phyloP scores from a whole-genome alignment of 2,888 invertebrate genomes.

The Cephus nigrinus region DNA sequence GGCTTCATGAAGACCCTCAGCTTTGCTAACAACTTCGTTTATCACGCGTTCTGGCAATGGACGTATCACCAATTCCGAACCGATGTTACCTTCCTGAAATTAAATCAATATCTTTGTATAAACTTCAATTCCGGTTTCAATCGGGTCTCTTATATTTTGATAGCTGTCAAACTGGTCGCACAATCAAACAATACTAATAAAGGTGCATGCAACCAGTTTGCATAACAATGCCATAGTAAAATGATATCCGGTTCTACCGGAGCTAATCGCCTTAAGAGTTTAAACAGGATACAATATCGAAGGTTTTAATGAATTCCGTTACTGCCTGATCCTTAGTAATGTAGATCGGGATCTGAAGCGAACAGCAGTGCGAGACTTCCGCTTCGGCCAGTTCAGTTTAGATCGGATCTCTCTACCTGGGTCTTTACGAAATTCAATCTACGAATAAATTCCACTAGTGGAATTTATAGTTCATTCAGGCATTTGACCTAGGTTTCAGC shows the following conservation, averaged over 20 bases:
- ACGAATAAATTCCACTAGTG: not conserved
- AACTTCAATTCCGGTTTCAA: not conserved
- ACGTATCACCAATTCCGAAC: slow-evolving; percentile 87
- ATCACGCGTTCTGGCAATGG: slow-evolving; percentile 82
- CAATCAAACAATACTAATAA: not conserved
- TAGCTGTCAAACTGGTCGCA: not conserved
- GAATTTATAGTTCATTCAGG: not conserved
- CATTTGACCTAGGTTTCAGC: not conserved
- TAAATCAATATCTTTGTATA: slow-evolving; percentile 6
- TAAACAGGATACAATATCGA: not conserved
- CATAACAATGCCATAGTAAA: slow-evolving; percentile 17
- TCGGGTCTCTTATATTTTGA: not conserved
- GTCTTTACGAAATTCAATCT: not conserved
- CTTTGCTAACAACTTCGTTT: slow-evolving; percentile 52
- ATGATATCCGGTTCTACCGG: not conserved
- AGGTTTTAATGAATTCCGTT: not conserved
- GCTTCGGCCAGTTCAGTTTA: not conserved
- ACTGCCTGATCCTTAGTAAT: not conserved
- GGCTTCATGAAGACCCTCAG: slow-evolving; percentile 46
- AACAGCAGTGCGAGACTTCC: not conserved
- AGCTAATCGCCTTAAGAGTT: not conserved
- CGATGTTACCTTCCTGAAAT: slow-evolving; percentile 90
- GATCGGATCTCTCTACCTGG: not conserved
- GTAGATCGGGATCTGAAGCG: not conserved
- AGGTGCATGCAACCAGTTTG: not conserved